Evolutionary conservation across 2,113 vertebrate species (phyloP), one percentile per base, ranked within the genome.

Genomic region (Pyxicephalus adspersus): DNA sequence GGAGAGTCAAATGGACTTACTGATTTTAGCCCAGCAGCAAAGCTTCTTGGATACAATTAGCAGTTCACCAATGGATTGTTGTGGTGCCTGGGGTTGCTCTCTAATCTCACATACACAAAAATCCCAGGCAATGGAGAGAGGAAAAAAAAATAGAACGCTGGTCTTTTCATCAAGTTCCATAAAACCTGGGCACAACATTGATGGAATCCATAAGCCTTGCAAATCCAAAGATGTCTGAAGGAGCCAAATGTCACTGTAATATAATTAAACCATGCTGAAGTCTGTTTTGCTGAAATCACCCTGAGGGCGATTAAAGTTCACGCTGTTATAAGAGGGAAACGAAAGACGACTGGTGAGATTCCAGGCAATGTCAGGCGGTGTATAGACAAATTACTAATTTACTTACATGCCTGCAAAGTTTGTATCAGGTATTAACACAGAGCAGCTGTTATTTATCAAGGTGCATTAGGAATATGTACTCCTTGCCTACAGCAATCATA

Each of bases 181-280:
- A 29, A 17, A 65, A n/a, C 22, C 57, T 60, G 57, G 34, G 20
- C 31, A 45, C 34, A 45, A 45, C 50, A 23, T 71, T n/a, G 34
- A 71, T 52, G 23, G 50, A 45, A 38, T 38, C 72, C 61, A 23
- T 18, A 75, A 38, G 72, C 55, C 61, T 75, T 61, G 29, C 57
- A 75, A 75, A 75, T 45, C 72, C 29, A 29, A 61, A n/a, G 72
- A 22, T 75, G 50, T 22, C 38, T 31, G 18, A 60, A 75, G 58
- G 54, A 61, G 72, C 72, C 55, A 75, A 75, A 75, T 75, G 72
- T 61, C 26, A 31, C 29, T 61, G n/a, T n/a, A 75, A 75, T 38
- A 60, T 61, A 60, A 75, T 75, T 75, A 75, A 75, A 75, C 55
- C 55, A 31, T 61, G 28, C 31, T 25, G 55, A 75, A 75, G 72